A percentile compares a stretch with the other conserved stretches of the same genome.
Conservation (phyloP, 1,140 invertebrate species). For the Halesus radiatus region DNA sequence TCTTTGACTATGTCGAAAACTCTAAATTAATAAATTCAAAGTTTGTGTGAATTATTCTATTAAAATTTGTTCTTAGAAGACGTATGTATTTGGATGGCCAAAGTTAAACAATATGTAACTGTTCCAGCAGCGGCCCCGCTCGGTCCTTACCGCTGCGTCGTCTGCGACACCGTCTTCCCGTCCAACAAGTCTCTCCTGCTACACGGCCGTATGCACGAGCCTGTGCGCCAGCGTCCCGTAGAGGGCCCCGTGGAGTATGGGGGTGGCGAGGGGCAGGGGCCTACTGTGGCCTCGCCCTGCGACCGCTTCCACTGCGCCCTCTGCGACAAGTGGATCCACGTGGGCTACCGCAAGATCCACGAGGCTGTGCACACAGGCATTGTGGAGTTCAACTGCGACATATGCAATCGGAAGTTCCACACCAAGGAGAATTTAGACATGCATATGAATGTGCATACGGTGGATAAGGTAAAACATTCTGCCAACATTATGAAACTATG, state of each 20-base stretch:
- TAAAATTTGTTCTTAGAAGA: no score
- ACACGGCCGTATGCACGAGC: conserved; percentile 80
- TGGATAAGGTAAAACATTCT: conserved; percentile 63
- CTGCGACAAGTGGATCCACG: conserved; percentile 73
- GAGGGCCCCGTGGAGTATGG: conserved; percentile 61
- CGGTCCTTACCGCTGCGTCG: conserved; percentile 65
- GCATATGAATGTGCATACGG: conserved; percentile 78
- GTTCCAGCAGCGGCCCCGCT: not conserved
- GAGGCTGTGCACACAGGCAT: conserved; percentile 74
- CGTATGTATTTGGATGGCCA: no score
- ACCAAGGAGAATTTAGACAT: conserved; percentile 75
- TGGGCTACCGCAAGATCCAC: conserved; percentile 75
- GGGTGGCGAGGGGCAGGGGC: conserved; percentile 50
- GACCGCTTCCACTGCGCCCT: conserved; percentile 65
- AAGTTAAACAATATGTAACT: no score
- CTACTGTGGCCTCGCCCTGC: not conserved
- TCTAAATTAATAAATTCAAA: no score
- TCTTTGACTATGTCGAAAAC: no score
- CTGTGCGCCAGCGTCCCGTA: conserved; percentile 67
- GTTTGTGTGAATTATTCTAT: no score
- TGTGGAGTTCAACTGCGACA: conserved; percentile 72
- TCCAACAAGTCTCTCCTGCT: conserved; percentile 78
- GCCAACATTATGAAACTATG: not conserved
- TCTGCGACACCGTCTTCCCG: conserved; percentile 77
- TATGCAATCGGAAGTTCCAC: conserved; percentile 79